These are phyloP conservation scores for Notolabrus celidotus DNA, from an alignment of 2,797 vertebrate genomes.

Conservation along the genomic window DNA sequence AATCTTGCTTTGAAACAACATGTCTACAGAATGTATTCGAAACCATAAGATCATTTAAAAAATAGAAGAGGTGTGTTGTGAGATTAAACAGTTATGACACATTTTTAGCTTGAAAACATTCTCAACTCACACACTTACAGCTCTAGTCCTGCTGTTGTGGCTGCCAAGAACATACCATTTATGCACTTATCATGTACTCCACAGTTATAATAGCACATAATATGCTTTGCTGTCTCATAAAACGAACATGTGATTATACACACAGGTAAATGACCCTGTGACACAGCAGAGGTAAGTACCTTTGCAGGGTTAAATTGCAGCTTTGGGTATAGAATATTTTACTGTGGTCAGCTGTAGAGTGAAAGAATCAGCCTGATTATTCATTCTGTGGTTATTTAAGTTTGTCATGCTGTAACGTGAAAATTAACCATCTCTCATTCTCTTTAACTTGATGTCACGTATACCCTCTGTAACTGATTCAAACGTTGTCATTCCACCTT, in stretches of 20 bases:
- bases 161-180: slow-evolving; percentile 24
- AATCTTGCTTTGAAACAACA: too few species aligned
- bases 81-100: not conserved
- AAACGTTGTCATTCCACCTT: slow-evolving; percentile 56
- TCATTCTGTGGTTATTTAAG: slow-evolving; percentile 24
- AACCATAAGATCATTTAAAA: too few species aligned
- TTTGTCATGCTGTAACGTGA: slow-evolving; percentile 28
- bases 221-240: slow-evolving; percentile 64
- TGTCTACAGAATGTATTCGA: too few species aligned
- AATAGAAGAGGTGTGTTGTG: not conserved
- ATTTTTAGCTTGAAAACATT: not conserved
- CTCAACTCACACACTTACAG: slow-evolving; percentile 5
- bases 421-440: slow-evolving; percentile 53
- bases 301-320: slow-evolving; percentile 64
- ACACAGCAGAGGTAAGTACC: slow-evolving; percentile 65
- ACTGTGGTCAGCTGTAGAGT: slow-evolving; percentile 58
- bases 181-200: slow-evolving; percentile 44
- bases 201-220: slow-evolving; percentile 58
- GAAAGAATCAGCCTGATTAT: slow-evolving; percentile 43
- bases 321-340: slow-evolving; percentile 60
- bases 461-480: slow-evolving; percentile 50
- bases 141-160: slow-evolving; percentile 19
- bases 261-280: slow-evolving; percentile 60
- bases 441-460: slow-evolving; percentile 55
- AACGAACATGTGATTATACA: slow-evolving; percentile 71